Base-by-base conservation (phyloP, 2,888 invertebrate species). In the Netelia virgata region DNA sequence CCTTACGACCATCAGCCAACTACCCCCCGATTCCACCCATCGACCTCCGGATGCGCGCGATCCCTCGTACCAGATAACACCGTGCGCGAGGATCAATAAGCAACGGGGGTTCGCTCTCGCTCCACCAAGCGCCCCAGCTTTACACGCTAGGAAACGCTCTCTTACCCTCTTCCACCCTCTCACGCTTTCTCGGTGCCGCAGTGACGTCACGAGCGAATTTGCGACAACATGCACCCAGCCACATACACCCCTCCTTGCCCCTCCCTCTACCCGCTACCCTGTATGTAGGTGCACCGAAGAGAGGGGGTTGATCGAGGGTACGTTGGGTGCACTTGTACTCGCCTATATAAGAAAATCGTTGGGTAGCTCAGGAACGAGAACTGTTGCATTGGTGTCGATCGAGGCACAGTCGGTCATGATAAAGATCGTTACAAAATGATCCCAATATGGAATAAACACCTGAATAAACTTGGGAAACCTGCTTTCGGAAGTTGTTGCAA, bases 41-140 rank as follows among this genome's bases (percentile, higher is more conserved):
- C 87, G 87, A 86, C 83, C 88, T 86, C 87, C 87, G 86, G 79
- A 85, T 88, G 87, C 87, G 87, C 87, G 86, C 84, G 86, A 84
- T 74, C 81, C 85, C 78, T 77, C 84, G 80, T 68, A 83, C 81
- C 77, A 83, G 85, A 85, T 86, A 83, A 80, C 53, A 72, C 74
- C 69, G 63, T 64, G 76, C 47, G 57, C 66, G 59, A 68, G 80
- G 85, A 84, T 83, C 81, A 82, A 86, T 84, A 85, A 85, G 78
- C 78, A 43, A 61, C 36, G 82, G 57, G 79, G 72, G 55, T 72
- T n/a, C 55, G 50, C 43, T 53, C 50, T 74, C 55, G 69, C 69
- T 63, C 43, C 61, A 57, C 64, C 75, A 28, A 53, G 55, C 69
- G 59, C 36, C 66, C 77, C 64, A 59, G 68, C 55, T 61, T 41